These are phyloP conservation scores for Leptinotarsa juncta DNA, from an alignment of 2,888 invertebrate species.

Conservation along the genomic window DNA sequence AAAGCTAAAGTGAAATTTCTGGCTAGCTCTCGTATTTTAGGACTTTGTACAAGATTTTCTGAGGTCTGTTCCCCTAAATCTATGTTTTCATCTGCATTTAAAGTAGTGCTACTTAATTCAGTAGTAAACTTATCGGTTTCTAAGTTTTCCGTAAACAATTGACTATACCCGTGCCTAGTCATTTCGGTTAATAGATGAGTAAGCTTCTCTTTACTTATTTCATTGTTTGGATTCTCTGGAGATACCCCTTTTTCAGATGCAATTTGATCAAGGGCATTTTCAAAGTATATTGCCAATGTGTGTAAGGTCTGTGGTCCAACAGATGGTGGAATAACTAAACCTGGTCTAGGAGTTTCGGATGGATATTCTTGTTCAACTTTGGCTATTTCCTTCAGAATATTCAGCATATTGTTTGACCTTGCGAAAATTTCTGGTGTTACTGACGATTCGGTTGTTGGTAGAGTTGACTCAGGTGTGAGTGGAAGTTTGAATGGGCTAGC, in stretches of 20 bases:
- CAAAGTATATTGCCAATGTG: conserved; percentile 84
- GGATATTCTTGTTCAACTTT: conserved; percentile 66
- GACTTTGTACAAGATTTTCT: conserved; percentile 59
- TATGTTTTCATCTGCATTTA: conserved; percentile 6
- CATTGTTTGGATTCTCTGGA: conserved; percentile 56
- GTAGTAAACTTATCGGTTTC: conserved; percentile 17
- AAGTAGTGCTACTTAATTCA: neutral
- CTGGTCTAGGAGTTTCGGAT: conserved; percentile 69
- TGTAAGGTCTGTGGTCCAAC: conserved; percentile 82
- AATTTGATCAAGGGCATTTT: conserved; percentile 71
- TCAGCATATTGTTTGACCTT: conserved; percentile 77
- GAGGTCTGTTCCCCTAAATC: conserved; percentile 9
- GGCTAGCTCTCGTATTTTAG: conserved; percentile 82
- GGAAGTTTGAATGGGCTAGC: conserved; percentile 59
- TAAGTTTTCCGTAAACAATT: conserved; percentile 61
- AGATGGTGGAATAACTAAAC: conserved; percentile 78
- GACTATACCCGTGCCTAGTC: conserved; percentile 74
- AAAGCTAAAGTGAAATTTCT: conserved; percentile 87
- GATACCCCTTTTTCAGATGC: conserved; percentile 62
- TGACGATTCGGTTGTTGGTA: conserved; percentile 56
- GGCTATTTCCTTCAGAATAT: conserved; percentile 74
- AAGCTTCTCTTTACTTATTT: conserved; percentile 65
- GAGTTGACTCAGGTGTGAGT: conserved; percentile 44
- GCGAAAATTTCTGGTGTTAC: conserved; percentile 70
- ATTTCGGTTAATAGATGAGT: conserved; percentile 75